These are phyloP conservation scores for Pomatorhinus ruficollis DNA, from an alignment of 2,113 vertebrate species.

Conservation along the genomic window DNA sequence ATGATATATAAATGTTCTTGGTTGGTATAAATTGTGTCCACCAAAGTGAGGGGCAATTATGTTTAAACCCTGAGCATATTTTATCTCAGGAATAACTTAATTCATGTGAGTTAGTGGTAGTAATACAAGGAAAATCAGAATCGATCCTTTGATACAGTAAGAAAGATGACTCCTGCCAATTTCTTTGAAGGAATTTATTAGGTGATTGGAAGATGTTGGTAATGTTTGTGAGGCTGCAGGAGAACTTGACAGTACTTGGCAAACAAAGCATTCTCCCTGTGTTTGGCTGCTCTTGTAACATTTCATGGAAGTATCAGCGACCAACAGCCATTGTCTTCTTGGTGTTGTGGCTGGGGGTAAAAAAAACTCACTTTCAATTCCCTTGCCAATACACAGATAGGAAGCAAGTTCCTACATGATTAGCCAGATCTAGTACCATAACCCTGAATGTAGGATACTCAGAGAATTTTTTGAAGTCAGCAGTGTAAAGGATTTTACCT, in stretches of 20 bases:
- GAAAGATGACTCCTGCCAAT: not conserved
- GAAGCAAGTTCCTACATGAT: not conserved
- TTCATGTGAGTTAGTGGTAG: not conserved
- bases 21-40: not conserved
- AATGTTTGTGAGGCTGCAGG: not conserved
- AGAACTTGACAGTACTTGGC: not conserved
- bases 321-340: not conserved
- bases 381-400: not conserved
- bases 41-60: not conserved
- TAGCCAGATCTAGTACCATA: not conserved
- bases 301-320: rapidly evolving
- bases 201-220: not conserved
- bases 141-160: not conserved
- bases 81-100: not conserved
- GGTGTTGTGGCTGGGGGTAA: not conserved
- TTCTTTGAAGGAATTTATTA: not conserved
- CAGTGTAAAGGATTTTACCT: not conserved
- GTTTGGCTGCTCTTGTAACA: not conserved
- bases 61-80: not conserved
- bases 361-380: not conserved
- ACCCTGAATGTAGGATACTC: not conserved
- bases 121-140: not conserved
- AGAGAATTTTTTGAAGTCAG: not conserved
- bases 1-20: not conserved
- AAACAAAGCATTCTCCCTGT: not conserved